These are phyloP conservation scores for Trididemnum miniatum DNA, from an alignment of 23 tunicate species.

Conservation along the genomic window DNA sequence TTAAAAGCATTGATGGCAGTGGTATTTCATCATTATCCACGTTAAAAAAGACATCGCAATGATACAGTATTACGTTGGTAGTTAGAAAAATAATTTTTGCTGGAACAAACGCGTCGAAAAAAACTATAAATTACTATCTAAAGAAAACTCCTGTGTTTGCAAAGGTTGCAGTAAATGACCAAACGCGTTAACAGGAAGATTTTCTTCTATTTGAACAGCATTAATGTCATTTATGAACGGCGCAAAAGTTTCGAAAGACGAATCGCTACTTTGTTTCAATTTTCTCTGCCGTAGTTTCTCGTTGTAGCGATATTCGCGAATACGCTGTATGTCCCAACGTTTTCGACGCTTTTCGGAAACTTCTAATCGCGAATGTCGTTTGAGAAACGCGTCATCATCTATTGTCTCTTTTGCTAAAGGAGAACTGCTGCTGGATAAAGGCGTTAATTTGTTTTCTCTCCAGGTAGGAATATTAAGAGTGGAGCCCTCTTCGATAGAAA, in stretches of 20 bases:
- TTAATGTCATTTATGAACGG: constrained; percentile 44
- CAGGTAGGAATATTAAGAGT: constrained; percentile 20
- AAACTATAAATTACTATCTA: neutral
- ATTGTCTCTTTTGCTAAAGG: constrained; percentile 12
- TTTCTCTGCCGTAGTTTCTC: constrained; percentile 70
- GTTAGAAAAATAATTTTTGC: too few relatives aligned
- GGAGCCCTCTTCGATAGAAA: neutral
- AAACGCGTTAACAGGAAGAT: constrained; percentile 69
- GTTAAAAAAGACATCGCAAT: too few relatives aligned
- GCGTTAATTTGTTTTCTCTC: neutral
- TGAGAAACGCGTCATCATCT: constrained; percentile 51
- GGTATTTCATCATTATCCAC: too few relatives aligned
- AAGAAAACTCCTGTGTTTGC: neutral
- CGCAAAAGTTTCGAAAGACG: constrained; percentile 40
- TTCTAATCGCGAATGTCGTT: constrained; percentile 64
- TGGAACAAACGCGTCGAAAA: too few relatives aligned
- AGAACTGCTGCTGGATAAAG: neutral
- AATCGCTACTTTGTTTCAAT: constrained; percentile 43
- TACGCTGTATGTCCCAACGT: constrained; percentile 84
- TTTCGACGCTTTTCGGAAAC: constrained; percentile 69
- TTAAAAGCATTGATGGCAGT: too few relatives aligned
- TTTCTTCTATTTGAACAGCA: constrained; percentile 53
- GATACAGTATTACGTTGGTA: too few relatives aligned
- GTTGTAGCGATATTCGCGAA: constrained; percentile 81
- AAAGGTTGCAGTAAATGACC: constrained; percentile 39